phyloP scores from a whole-genome alignment of 2,113 vertebrate species.

The Oncorhynchus kisutch region DNA sequence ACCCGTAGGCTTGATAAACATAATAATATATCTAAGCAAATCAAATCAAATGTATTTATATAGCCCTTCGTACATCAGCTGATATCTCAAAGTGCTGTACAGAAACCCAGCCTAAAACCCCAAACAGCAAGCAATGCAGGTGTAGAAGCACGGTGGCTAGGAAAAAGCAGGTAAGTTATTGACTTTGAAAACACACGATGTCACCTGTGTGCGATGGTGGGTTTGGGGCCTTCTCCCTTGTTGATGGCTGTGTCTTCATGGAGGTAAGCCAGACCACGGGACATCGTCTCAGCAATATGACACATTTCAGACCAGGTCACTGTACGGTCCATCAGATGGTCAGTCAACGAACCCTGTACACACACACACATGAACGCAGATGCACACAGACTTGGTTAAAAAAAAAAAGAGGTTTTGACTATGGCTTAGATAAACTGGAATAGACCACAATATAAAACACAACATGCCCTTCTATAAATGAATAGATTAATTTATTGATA shows the following conservation, averaged over 20 bases:
- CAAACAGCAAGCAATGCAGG: too few relatives aligned
- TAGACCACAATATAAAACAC: too few relatives aligned
- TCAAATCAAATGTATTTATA: too few relatives aligned
- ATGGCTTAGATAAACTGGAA: slow-evolving; percentile 11
- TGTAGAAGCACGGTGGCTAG: too few relatives aligned
- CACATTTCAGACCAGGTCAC: slow-evolving; percentile 95
- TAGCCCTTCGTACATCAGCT: too few relatives aligned
- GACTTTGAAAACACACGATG: not conserved
- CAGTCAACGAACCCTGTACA: slow-evolving; percentile 89
- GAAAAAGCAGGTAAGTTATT: not conserved
- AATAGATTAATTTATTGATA: not conserved
- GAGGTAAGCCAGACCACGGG: slow-evolving; percentile 91
- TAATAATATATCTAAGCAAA: too few relatives aligned
- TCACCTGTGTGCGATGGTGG: slow-evolving; percentile 95
- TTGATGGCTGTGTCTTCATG: slow-evolving; percentile 94
- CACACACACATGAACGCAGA: not conserved
- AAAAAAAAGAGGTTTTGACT: not conserved
- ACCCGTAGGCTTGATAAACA: too few relatives aligned
- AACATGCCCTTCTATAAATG: too few relatives aligned
- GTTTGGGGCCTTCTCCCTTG: slow-evolving; percentile 92
- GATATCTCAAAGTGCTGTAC: too few relatives aligned
- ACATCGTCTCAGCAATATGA: slow-evolving; percentile 93
- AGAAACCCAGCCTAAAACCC: too few relatives aligned
- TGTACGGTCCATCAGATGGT: slow-evolving; percentile 94
- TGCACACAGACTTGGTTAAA: too few relatives aligned